phyloP scores from a whole-genome alignment of 2,797 vertebrate species.

The Urophycis tenuis region DNA sequence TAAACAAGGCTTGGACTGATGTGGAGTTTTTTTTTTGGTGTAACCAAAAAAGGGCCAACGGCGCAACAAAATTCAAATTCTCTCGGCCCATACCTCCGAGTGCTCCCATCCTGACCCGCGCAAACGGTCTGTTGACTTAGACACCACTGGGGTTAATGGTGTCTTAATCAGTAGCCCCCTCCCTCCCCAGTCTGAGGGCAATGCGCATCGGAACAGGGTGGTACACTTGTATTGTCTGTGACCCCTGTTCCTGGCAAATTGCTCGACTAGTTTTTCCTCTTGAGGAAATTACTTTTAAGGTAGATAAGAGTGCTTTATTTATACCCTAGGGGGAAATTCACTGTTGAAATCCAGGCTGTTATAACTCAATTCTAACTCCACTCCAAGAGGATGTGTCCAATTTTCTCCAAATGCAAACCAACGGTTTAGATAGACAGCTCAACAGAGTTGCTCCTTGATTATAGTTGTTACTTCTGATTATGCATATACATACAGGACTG shows the following conservation, averaged over 20 bases:
- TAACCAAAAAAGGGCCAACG: neutral
- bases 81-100: neutral
- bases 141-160: neutral
- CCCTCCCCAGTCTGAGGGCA: neutral
- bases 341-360: neutral
- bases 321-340: neutral
- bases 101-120: neutral
- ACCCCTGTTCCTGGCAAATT: neutral
- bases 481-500: neutral
- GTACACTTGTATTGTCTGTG: neutral
- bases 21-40: neutral
- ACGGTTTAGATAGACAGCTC: neutral
- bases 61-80: neutral
- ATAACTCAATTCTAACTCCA: neutral
- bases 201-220: neutral
- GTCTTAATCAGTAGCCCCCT: neutral
- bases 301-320: conserved; percentile 2
- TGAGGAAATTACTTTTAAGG: conserved; percentile 1
- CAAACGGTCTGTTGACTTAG: neutral
- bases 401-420: neutral
- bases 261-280: conserved; percentile 1
- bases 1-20: neutral
- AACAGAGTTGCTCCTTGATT: neutral
- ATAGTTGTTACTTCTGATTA: neutral
- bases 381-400: neutral